Evolutionary conservation across 2,797 vertebrate genomes (phyloP).

Genomic region (Phaenicophaeus curvirostris): DNA sequence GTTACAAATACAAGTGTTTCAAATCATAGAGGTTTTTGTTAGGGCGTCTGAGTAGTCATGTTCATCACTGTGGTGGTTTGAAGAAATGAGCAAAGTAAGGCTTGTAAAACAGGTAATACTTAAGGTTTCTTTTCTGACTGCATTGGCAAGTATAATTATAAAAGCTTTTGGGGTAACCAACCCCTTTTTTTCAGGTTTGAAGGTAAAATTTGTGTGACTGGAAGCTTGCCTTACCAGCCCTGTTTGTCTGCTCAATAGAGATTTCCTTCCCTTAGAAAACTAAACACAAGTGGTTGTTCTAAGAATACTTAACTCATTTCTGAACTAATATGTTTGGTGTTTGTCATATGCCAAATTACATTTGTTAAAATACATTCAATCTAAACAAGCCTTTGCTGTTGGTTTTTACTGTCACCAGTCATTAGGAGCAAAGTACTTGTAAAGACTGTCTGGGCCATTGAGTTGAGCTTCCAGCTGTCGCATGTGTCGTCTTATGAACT

Average conservation of each 20-base stretch:
- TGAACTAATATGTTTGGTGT: neutral
- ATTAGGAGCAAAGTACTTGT: neutral
- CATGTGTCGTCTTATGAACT: neutral
- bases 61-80: neutral
- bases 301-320: neutral
- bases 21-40: neutral
- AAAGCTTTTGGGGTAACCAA: neutral
- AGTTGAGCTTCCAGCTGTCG: neutral
- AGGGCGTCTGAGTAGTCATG: neutral
- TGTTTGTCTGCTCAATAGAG: neutral
- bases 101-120: neutral
- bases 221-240: neutral
- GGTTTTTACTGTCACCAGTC: neutral
- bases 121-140: rapidly evolving
- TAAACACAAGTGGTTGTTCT: neutral
- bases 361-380: neutral
- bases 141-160: neutral
- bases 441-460: neutral
- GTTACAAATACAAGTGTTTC: neutral
- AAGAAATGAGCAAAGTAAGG: neutral
- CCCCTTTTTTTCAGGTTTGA: neutral
- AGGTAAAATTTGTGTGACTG: neutral
- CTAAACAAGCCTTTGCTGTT: neutral
- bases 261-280: neutral
- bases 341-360: neutral